Conservation (phyloP, 2,113 vertebrate species). For the Empidonax alnorum region DNA sequence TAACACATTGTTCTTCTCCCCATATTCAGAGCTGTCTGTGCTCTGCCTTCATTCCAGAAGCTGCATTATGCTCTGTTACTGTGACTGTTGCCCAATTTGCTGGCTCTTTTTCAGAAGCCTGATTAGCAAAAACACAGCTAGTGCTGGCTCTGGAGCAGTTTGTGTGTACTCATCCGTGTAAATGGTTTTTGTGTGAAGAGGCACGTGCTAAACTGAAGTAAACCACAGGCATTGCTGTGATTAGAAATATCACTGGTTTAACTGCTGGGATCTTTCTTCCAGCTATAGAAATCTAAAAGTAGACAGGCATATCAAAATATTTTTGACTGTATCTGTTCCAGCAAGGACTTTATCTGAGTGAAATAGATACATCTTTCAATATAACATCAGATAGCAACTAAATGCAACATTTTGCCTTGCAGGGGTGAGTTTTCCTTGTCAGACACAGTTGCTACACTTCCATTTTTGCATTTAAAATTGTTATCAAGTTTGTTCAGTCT, state of each 20-base stretch:
- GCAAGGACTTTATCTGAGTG: not conserved
- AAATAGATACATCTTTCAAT: not conserved
- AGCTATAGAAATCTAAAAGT: not conserved
- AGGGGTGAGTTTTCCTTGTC: not conserved
- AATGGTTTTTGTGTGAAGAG: not conserved
- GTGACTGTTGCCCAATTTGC: not conserved
- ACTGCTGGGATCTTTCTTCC: not conserved
- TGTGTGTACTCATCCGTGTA: rapidly evolving
- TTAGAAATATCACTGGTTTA: not conserved
- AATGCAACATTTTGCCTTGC: not conserved
- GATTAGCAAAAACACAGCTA: not conserved
- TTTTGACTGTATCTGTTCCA: not conserved
- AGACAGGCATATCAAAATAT: not conserved
- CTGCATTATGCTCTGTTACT: not conserved
- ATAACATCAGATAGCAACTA: not conserved
- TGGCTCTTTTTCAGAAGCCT: not conserved
- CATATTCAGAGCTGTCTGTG: not conserved
- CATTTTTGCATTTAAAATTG: not conserved
- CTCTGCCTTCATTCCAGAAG: not conserved
- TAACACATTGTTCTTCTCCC: not conserved
- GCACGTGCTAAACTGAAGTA: not conserved
- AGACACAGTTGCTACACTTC: not conserved
- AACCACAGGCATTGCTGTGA: not conserved
- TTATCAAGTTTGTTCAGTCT: not conserved
- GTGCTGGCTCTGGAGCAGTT: not conserved